Conservation (phyloP, 1,140 invertebrate species). For the Drosophila leontia region DNA sequence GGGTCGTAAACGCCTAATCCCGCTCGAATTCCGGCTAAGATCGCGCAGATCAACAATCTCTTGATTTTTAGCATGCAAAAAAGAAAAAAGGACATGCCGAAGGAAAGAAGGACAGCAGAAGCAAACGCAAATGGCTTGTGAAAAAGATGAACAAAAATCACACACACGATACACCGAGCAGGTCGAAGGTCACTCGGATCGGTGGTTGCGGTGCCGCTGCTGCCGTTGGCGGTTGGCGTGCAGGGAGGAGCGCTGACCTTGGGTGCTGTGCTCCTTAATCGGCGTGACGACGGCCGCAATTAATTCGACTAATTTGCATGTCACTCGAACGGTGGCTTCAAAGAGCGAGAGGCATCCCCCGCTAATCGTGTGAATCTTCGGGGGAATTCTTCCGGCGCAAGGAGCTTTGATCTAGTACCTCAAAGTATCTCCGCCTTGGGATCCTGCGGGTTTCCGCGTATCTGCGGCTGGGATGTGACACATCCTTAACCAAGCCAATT, state of each 20-base stretch:
- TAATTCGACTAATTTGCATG: constrained; percentile 75
- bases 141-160: constrained; percentile 51
- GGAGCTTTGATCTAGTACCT: constrained; percentile 36
- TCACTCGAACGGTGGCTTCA: constrained; percentile 33
- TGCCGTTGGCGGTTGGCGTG: constrained; percentile 20
- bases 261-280: constrained; percentile 25
- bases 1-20: constrained; percentile 69
- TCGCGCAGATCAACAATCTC: constrained; percentile 36
- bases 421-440: background rate
- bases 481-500: constrained; percentile 14
- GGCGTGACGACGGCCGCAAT: constrained; percentile 61
- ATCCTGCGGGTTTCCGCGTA: constrained; percentile 64
- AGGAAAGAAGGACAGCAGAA: constrained; percentile 21
- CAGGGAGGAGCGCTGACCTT: background rate
- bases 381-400: constrained; percentile 31
- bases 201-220: constrained; percentile 12
- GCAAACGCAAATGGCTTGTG: constrained; percentile 61
- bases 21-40: constrained; percentile 65
- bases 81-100: constrained; percentile 52
- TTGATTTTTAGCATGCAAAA: constrained; percentile 69
- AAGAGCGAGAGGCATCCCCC: constrained; percentile 22
- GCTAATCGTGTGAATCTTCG: constrained; percentile 51
- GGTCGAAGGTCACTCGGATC: constrained; percentile 57
- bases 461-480: background rate
- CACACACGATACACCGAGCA: constrained; percentile 21